Evolutionary conservation across 2,888 invertebrate genomes (phyloP).

Genomic region (Lasioglossum zephyrum): DNA sequence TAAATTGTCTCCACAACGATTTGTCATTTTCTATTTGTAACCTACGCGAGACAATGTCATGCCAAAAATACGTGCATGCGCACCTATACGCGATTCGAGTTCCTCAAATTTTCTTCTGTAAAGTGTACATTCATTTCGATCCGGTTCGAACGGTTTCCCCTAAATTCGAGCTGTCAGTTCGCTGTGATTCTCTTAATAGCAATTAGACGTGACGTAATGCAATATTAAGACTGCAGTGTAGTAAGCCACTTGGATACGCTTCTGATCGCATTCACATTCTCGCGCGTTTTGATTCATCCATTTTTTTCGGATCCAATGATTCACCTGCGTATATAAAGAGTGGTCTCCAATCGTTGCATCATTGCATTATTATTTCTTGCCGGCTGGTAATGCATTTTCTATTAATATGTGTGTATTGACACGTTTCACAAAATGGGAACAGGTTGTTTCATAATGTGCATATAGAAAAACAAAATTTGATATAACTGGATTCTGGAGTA

Average conservation of each 20-base stretch:
- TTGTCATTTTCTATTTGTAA: conserved; percentile 15
- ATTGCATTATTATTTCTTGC: background rate
- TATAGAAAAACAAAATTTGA: no score
- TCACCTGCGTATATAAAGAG: background rate
- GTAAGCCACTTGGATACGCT: background rate
- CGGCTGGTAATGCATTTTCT: background rate
- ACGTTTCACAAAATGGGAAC: no score
- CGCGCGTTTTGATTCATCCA: background rate
- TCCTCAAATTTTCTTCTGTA: conserved; percentile 28
- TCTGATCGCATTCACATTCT: background rate
- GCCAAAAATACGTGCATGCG: conserved; percentile 48
- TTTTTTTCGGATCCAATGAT: background rate
- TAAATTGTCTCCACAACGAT: conserved; percentile 40
- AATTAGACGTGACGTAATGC: background rate
- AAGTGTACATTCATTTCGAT: conserved; percentile 22
- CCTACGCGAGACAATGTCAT: conserved; percentile 48
- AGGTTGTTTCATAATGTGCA: no score
- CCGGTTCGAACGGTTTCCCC: conserved; percentile 2
- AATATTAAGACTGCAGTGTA: background rate
- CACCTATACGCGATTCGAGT: conserved; percentile 2
- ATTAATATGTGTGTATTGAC: no score
- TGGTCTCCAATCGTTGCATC: background rate
- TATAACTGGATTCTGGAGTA: no score
- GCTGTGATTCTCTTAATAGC: background rate
- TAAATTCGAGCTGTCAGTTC: background rate